A percentile compares a stretch with the other conserved stretches of the same genome.
Conservation (phyloP, 2,113 vertebrate genomes). For the Benitochromis conjunctus region DNA sequence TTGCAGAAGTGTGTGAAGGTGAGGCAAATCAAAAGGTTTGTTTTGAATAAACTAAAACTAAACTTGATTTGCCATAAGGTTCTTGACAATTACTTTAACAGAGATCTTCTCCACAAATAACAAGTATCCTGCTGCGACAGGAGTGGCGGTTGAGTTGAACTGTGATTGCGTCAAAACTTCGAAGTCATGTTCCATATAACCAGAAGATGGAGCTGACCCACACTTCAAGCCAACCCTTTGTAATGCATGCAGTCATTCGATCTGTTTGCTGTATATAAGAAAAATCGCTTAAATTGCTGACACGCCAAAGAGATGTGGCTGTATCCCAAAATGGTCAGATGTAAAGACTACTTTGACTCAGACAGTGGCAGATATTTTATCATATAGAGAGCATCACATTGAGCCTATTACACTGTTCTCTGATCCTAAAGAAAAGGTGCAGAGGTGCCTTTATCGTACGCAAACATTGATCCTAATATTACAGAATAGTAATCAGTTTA, state of each 20-base stretch:
- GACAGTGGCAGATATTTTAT: neutral
- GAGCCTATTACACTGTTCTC: neutral
- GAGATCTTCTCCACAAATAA: neutral
- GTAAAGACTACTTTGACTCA: neutral
- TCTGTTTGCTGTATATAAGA: neutral
- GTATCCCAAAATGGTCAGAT: neutral
- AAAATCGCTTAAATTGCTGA: neutral
- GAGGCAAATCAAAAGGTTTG: neutral
- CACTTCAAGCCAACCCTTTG: neutral
- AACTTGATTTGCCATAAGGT: neutral
- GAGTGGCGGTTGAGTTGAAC: neutral
- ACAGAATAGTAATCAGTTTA: neutral
- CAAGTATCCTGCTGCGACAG: neutral
- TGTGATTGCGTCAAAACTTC: neutral
- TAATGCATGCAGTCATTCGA: neutral
- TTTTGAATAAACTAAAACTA: neutral
- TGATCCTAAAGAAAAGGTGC: neutral
- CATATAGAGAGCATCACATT: neutral
- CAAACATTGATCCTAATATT: neutral
- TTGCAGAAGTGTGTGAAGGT: neutral
- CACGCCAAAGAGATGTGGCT: neutral
- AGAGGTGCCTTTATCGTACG: neutral
- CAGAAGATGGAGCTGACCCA: neutral
- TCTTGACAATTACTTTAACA: neutral
- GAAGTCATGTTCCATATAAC: neutral